These are phyloP conservation scores for Esperia sulphurella DNA, from an alignment of 2,888 invertebrate genomes.

Conservation along the genomic window DNA sequence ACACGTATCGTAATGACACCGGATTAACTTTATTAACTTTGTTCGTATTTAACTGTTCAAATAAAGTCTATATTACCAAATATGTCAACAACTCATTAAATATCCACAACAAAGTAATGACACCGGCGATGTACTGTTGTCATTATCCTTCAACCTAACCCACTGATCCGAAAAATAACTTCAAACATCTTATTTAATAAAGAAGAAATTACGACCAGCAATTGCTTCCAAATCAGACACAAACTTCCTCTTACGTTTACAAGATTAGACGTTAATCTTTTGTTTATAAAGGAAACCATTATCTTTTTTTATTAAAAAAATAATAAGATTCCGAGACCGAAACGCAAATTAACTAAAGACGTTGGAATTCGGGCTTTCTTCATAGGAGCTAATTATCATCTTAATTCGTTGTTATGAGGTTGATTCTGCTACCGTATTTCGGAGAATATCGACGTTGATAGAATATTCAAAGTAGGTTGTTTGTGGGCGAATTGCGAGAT, in stretches of 20 bases:
- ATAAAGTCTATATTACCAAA: too few relatives aligned
- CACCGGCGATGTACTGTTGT: not conserved
- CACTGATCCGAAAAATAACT: not conserved
- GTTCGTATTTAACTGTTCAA: too few relatives aligned
- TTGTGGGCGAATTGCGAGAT: conserved; percentile 32
- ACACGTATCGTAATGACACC: too few relatives aligned
- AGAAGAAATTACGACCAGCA: not conserved
- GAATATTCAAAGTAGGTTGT: conserved; percentile 35
- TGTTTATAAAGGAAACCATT: conserved; percentile 8
- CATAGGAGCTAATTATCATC: conserved; percentile 52
- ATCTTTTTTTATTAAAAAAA: conserved; percentile 15
- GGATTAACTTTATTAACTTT: too few relatives aligned
- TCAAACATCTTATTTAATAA: not conserved
- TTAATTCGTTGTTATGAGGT: conserved; percentile 53
- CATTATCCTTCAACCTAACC: not conserved
- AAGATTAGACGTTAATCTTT: conserved; percentile 5
- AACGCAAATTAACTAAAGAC: conserved; percentile 34
- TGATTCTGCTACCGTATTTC: conserved; percentile 48
- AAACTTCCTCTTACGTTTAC: conserved; percentile 2
- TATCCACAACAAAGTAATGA: not conserved
- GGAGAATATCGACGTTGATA: conserved; percentile 28
- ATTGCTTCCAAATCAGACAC: not conserved
- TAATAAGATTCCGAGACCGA: conserved; percentile 23
- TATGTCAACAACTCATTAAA: not conserved
- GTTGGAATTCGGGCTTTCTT: conserved; percentile 37